Evolutionary conservation across 2,113 vertebrate genomes (phyloP).

Genomic region (Procavia capensis): DNA sequence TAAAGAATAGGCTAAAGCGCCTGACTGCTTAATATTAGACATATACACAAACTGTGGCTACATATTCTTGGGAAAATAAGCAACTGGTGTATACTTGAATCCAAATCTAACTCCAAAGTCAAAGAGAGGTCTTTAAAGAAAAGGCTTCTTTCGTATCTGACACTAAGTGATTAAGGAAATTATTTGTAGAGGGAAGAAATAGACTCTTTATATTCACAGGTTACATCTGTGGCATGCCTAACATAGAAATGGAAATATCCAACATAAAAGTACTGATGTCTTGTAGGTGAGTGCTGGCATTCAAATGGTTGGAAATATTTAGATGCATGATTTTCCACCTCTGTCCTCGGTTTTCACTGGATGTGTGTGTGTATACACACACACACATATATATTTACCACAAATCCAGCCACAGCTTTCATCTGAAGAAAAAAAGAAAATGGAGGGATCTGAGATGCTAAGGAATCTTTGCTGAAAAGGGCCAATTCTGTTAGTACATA

Average conservation of each 20-base stretch:
- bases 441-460: no score
- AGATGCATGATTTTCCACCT: neutral
- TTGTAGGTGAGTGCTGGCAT: neutral
- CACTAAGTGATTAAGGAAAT: slow-evolving; percentile 36
- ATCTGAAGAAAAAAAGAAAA: slow-evolving; percentile 23
- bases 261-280: slow-evolving; percentile 3
- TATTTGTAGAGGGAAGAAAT: slow-evolving; percentile 39
- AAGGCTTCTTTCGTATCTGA: neutral
- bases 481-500: neutral
- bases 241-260: slow-evolving; percentile 12
- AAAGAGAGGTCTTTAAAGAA: neutral
- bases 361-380: no score
- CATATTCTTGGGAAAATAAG: slow-evolving; percentile 2
- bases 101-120: slow-evolving; percentile 5
- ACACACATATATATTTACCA: no score
- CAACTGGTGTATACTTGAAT: slow-evolving; percentile 39
- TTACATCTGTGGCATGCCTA: slow-evolving; percentile 30
- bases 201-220: neutral
- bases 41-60: neutral
- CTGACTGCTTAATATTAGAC: neutral
- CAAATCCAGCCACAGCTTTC: neutral
- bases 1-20: neutral
- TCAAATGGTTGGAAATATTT: neutral
- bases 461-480: neutral
- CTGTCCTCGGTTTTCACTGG: neutral